Evolutionary conservation across 35 echinoderm and acorn worm species (phyloP), one percentile per base, ranked within the genome.

Genomic region (Strongylocentrotus purpuratus): DNA sequence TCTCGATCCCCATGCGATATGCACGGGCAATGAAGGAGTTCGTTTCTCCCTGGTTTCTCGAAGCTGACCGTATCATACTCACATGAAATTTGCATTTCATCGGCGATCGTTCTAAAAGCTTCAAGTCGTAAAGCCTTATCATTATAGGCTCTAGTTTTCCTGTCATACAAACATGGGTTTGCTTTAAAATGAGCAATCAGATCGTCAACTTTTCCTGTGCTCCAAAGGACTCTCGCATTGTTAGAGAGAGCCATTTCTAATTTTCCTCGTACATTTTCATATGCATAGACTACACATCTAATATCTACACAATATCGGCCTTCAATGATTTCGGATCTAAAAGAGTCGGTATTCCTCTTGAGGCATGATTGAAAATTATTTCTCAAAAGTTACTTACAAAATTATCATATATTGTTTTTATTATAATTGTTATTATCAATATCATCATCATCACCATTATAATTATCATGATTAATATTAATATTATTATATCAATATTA

Each of bases 121-220:
- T 88, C 87, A 1, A 88, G 32, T 88, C 87, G 9, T 33, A 35
- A 18, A 13, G 32, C 87, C 87, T 88, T 88, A 35, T 88, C 87
- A 35, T 33, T 88, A n/a, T 88, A 88, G 32, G 32, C 87, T 46
- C 87, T 88, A 5, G 22, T 33, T 88, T 33, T 35, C 18, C 33
- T 88, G 45, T 88, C 31, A 35, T 88, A 88, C 11, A 88, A 46
- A 46, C 87, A 88, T 35, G 87, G 87, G 31, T 88, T 25, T 35
- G 87, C 87, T 33, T 88, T 88, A 22, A 88, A 88, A 35, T 35
- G 87, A 15, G 87, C 17, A 88, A 88, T 88, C 7, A 88, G 87
- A 8, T 88, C 45, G 22, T 88, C 87, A 35, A 88, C 45, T 88
- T 88, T 88, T 35, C 87, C 45, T 4, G 87, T 88, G 87, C 32